Conservation (phyloP, 2,888 invertebrate genomes). For the Tanytarsus gracilentus region DNA sequence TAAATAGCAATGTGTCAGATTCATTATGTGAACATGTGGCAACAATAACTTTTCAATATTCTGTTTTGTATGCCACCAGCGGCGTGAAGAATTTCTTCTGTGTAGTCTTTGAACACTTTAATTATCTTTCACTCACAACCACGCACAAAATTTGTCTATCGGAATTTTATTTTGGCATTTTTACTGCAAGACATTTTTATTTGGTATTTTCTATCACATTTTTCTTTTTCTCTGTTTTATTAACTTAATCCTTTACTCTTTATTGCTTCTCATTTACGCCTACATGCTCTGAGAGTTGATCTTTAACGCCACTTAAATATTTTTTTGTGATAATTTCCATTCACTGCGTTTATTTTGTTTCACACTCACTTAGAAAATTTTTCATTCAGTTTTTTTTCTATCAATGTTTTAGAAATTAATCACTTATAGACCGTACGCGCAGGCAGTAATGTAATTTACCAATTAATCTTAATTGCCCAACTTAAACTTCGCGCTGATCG, state of each 20-base stretch:
- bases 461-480: conserved; percentile 24
- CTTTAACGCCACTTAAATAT: neutral
- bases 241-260: too few species aligned
- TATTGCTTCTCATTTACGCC: neutral
- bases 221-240: too few species aligned
- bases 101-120: too few species aligned
- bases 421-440: neutral
- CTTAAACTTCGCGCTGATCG: neutral
- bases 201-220: too few species aligned
- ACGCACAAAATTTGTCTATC: too few species aligned
- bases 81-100: too few species aligned
- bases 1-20: conserved; percentile 16
- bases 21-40: conserved; percentile 22
- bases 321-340: conserved; percentile 2
- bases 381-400: neutral
- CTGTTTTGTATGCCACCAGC: neutral
- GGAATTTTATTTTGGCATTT: too few species aligned
- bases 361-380: conserved; percentile 5
- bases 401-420: neutral
- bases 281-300: neutral
- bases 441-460: conserved; percentile 17
- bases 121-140: too few species aligned
- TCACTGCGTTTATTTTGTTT: neutral
- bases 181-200: too few species aligned
- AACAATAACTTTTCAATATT: conserved; percentile 7